phyloP scores from a whole-genome alignment of 2,113 vertebrate genomes.

The Stictonetta naevosa region DNA sequence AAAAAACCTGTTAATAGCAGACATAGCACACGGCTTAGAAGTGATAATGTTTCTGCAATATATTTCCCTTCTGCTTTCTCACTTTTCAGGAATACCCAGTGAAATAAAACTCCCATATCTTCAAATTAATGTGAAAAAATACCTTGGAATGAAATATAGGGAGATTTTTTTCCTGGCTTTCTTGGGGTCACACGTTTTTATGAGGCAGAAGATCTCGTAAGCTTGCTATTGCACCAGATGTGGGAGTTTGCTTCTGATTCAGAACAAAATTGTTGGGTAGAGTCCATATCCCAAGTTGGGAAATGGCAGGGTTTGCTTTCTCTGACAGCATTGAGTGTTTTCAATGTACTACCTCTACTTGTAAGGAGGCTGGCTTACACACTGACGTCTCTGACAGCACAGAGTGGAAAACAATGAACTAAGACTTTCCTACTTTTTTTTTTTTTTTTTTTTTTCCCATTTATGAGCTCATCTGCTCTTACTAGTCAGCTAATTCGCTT shows the following conservation, averaged over 20 bases:
- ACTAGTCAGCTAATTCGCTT: not conserved
- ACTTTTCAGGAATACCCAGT: not conserved
- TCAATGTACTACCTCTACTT: slow-evolving; percentile 37
- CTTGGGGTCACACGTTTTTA: slow-evolving; percentile 40
- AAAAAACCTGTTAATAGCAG: slow-evolving; percentile 29
- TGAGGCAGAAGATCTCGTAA: slow-evolving; percentile 65
- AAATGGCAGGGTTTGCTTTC: slow-evolving; percentile 67
- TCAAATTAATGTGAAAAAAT: slow-evolving; percentile 34
- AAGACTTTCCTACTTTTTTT: not conserved
- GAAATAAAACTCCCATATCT: slow-evolving; percentile 9
- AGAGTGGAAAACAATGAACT: slow-evolving; percentile 16
- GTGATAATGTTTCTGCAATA: not conserved
- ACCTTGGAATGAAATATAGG: not conserved
- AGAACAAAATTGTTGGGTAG: slow-evolving; percentile 68
- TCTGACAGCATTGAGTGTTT: slow-evolving; percentile 61
- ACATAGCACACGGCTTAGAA: not conserved
- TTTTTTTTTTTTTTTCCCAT: not conserved
- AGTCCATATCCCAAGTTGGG: slow-evolving; percentile 66
- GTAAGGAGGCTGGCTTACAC: slow-evolving; percentile 44
- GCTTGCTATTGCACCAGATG: slow-evolving; percentile 67
- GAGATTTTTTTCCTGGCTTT: slow-evolving; percentile 1
- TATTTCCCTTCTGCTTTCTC: not conserved
- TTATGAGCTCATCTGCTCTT: not conserved
- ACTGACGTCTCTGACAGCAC: slow-evolving; percentile 31
- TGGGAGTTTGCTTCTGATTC: slow-evolving; percentile 70